Evolutionary conservation across 2,113 vertebrate genomes (phyloP).

Genomic region (Desmodus rotundus): DNA sequence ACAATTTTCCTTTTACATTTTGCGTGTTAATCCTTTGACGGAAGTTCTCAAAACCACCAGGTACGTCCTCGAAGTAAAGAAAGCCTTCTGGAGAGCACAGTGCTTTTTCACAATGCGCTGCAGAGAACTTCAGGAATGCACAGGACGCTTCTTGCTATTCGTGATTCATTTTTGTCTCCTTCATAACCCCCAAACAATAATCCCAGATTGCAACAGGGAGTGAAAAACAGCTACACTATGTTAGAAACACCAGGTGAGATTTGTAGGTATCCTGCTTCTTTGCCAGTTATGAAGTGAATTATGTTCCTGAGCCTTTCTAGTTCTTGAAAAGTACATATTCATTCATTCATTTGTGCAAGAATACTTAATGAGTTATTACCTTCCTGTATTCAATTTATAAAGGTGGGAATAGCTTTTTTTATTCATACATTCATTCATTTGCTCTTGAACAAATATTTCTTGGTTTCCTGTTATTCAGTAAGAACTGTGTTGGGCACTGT

Average conservation of each 20-base stretch:
- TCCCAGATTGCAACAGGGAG: neutral
- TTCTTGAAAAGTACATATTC: neutral
- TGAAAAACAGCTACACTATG: neutral
- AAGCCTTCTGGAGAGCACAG: neutral
- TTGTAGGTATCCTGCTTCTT: neutral
- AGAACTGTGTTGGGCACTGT: neutral
- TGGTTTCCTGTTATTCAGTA: neutral
- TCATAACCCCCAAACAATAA: neutral
- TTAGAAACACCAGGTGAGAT: neutral
- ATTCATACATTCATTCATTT: neutral
- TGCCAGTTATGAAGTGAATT: neutral
- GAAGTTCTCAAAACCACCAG: neutral
- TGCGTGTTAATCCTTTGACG: neutral
- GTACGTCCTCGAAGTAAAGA: neutral
- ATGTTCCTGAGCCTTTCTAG: neutral
- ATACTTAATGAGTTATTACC: neutral
- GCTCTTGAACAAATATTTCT: neutral
- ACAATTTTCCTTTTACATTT: neutral
- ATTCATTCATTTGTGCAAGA: neutral
- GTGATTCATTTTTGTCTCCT: neutral
- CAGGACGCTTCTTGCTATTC: neutral
- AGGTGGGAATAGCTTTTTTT: neutral
- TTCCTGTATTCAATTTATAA: neutral
- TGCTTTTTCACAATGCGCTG: neutral
- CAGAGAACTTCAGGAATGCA: neutral